Base-by-base conservation (phyloP, 1,140 invertebrate species). In the Psix sp. region DNA sequence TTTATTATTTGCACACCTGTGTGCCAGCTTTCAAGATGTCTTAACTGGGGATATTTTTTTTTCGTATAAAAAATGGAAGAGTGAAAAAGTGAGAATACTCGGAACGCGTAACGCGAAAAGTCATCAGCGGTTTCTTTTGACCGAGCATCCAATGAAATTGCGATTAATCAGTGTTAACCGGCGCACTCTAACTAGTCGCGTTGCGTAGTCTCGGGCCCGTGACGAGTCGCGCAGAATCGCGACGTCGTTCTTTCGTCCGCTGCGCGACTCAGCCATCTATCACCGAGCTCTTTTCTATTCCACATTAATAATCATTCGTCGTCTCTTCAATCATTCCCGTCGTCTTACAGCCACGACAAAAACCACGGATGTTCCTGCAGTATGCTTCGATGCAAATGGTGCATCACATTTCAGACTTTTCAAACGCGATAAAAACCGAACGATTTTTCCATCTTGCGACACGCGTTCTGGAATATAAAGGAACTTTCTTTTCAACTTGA, bases 291-390 rank as follows among this genome's bases (percentile, higher is more conserved):
- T 71, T 71, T 52, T 70, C 66, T 70, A 70, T 70, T 57, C 40
- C 56, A 42, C 56, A 62, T 70, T 70, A 70, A 52, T 60, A 70
- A 70, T 54, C 49, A 62, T 62, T 70, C 66, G 66, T 54, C 56
- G 40, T 62, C 39, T 70, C 54, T 60, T 70, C 66, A 70, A 70
- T 70, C 66, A 62, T 48, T 26, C 46, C 29, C 54, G 31, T 59
- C 51, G 36, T 59, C 54, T 68, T 51, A 24, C 3, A 24, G 21
- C 21, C 21, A 24, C 21, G n/a, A n/a, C n/a, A n/a, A n/a, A n/a
- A n/a, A n/a, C n/a, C n/a, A n/a, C n/a, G n/a, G n/a, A n/a, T n/a
- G n/a, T n/a, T n/a, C n/a, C n/a, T n/a, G n/a, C n/a, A n/a, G n/a
- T n/a, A n/a, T n/a, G n/a, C n/a, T n/a, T n/a, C n/a, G n/a, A n/a